Evolutionary conservation across 2,888 invertebrate species (phyloP), one percentile per base, ranked within the genome.

Genomic region (Drepanosiphum platanoidis): DNA sequence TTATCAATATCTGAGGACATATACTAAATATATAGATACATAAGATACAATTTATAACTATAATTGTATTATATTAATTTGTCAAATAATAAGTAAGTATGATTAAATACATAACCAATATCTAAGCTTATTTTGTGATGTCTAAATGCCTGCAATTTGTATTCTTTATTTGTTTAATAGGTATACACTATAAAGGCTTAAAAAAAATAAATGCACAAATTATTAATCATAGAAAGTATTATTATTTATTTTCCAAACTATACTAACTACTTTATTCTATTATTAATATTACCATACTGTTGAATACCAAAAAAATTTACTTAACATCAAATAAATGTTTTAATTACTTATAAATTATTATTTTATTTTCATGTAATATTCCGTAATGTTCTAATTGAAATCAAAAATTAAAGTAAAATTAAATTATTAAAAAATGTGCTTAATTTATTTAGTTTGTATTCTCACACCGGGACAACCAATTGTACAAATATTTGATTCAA

Each of bases 391-490:
- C 11, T 61, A 27, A 46, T 52, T 30, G 27, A 77, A 58, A 36
- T n/a, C 22, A 58, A 78, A 64, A 3, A 27, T 11, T 39, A 64
- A n/a, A 8, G 27, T 32, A 27, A 64, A 79, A 46, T 68, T 15
- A 32, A 77, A 46, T 66, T 46, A 42, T 30, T 3, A 39, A 39
- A 46, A 61, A 36, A 27, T 61, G 7, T 32, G 13, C 3, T 52
- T 46, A 22, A 61, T 68, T 70, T 74, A 84, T 77, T 84, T 84
- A 8, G 84, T 75, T 58, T 84, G 84, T 68, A 84, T 39, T 84
- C 84, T 84, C n/a, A 84, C 84, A 77, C 84, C 84, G 30, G 84
- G 84, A 30, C 84, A 84, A 68, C 84, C 84, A 30, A 84, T 84
- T 36, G 77, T 84, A 77, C 84, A 84, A 36, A 84, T 75, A 77